These are phyloP conservation scores for Crenuchus spilurus DNA, from an alignment of 2,797 vertebrate species.

Conservation along the genomic window DNA sequence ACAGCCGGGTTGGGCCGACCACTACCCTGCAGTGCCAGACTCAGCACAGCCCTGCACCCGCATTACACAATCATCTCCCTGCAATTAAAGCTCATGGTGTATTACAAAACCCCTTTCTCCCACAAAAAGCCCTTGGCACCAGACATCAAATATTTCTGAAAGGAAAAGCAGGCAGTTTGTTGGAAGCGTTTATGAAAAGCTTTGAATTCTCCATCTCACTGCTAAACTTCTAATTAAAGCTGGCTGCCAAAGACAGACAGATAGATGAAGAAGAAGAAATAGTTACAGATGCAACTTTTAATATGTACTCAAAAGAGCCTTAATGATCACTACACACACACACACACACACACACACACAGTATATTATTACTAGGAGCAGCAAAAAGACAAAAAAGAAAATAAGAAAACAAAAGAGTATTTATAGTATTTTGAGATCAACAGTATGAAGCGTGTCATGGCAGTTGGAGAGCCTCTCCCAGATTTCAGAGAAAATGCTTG, in stretches of 20 bases:
- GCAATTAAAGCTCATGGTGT: slow-evolving; percentile 53
- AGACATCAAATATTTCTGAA: slow-evolving; percentile 33
- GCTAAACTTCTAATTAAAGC: slow-evolving; percentile 71
- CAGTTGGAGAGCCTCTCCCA: slow-evolving; percentile 70
- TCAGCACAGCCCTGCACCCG: slow-evolving; percentile 60
- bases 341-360: no score
- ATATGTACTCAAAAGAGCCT: not conserved
- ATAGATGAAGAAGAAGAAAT: slow-evolving; percentile 8
- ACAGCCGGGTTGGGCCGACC: slow-evolving; percentile 63
- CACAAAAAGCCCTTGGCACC: slow-evolving; percentile 24
- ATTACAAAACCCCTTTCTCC: slow-evolving; percentile 31
- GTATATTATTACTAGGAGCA: no score
- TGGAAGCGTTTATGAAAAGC: slow-evolving; percentile 26
- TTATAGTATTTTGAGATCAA: slow-evolving; percentile 38
- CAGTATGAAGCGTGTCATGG: slow-evolving; percentile 25
- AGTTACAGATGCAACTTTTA: slow-evolving; percentile 17
- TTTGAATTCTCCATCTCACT: slow-evolving; percentile 63
- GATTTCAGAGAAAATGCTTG: slow-evolving; percentile 69
- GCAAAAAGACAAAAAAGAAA: slow-evolving; percentile 44
- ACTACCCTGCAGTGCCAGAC: slow-evolving; percentile 56
- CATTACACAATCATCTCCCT: slow-evolving; percentile 65
- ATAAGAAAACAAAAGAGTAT: slow-evolving; percentile 41
- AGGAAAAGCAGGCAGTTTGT: slow-evolving; percentile 15
- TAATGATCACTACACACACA: no score
- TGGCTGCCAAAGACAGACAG: not conserved